Conservation (phyloP, 2,888 invertebrate species). For the Branchipolynoe longqiensis region DNA sequence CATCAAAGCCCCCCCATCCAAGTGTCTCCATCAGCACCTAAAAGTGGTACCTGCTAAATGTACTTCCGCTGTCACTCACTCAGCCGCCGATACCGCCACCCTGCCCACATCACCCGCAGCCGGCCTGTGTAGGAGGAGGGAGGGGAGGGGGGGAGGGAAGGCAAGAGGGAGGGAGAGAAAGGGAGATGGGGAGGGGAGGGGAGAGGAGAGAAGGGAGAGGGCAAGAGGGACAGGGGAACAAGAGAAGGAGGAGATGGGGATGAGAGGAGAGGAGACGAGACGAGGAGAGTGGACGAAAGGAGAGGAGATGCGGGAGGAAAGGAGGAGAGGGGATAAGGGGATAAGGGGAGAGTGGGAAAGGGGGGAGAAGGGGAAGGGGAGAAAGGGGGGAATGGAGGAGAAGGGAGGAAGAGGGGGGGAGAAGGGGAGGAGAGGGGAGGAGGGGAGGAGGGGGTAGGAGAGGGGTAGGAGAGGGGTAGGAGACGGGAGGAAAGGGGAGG, state of each 20-base stretch:
- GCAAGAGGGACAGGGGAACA: not conserved
- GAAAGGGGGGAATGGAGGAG: not conserved
- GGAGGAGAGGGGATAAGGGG: not conserved
- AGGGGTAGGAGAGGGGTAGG: too few species aligned
- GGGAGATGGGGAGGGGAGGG: not conserved
- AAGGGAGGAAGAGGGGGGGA: not conserved
- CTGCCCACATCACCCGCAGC: not conserved
- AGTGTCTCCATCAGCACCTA: not conserved
- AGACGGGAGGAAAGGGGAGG: too few species aligned
- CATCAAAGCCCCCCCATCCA: not conserved
- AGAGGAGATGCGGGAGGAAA: too few species aligned
- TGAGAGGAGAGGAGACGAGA: not conserved
- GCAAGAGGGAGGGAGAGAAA: not conserved
- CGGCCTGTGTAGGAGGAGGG: not conserved
- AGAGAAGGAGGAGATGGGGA: not conserved
- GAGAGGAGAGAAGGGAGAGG: not conserved
- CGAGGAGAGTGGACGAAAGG: not conserved
- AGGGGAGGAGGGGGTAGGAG: too few species aligned
- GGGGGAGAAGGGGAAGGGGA: not conserved
- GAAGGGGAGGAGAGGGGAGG: not conserved
- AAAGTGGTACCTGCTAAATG: conserved; percentile 3
- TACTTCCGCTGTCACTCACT: not conserved
- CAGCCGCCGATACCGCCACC: not conserved
- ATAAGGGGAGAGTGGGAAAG: not conserved
- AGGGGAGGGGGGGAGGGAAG: not conserved